phyloP scores from a whole-genome alignment of 2,888 invertebrate genomes.

The Volucella bombylans region DNA sequence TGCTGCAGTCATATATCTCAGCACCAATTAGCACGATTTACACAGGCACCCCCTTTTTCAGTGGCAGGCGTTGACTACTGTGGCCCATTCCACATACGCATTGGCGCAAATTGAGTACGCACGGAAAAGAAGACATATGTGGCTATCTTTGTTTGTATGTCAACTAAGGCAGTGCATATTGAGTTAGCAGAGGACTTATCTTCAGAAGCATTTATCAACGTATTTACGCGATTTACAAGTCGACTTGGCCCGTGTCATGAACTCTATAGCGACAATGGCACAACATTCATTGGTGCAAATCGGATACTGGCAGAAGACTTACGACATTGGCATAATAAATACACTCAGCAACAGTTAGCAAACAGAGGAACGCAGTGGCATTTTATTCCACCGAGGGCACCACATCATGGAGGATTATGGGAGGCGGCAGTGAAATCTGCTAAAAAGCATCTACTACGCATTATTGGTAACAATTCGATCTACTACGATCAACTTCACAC shows the following conservation, averaged over 20 bases:
- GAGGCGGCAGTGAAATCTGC: slow-evolving; percentile 33
- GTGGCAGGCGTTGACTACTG: slow-evolving; percentile 20
- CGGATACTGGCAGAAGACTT: slow-evolving; percentile 15
- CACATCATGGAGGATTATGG: slow-evolving; percentile 35
- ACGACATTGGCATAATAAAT: slow-evolving; percentile 16
- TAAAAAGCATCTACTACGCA: slow-evolving; percentile 20
- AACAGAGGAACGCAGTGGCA: slow-evolving; percentile 29
- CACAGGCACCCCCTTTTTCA: slow-evolving; percentile 15
- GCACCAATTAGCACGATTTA: slow-evolving; percentile 12
- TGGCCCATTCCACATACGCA: slow-evolving; percentile 8
- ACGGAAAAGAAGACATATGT: slow-evolving; percentile 29
- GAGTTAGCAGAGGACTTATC: slow-evolving; percentile 26
- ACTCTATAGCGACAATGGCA: slow-evolving; percentile 30
- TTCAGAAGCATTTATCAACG: slow-evolving; percentile 12
- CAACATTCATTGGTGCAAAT: slow-evolving; percentile 48
- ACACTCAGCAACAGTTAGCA: not conserved
- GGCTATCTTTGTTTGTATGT: slow-evolving; percentile 39
- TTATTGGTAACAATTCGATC: slow-evolving; percentile 15
- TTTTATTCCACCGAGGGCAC: slow-evolving; percentile 25
- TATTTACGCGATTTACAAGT: slow-evolving; percentile 24
- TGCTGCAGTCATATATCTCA: slow-evolving; percentile 8
- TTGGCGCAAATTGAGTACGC: slow-evolving; percentile 22
- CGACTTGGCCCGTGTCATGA: slow-evolving; percentile 41
- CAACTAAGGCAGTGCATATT: slow-evolving; percentile 25
- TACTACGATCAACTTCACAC: slow-evolving; percentile 30